Percentiles rank a stretch among this genome's conserved stretches.
These are phyloP conservation scores for Porites divaricata DNA, from an alignment of 92 coral and sea anemone species.

Conservation along the genomic window DNA sequence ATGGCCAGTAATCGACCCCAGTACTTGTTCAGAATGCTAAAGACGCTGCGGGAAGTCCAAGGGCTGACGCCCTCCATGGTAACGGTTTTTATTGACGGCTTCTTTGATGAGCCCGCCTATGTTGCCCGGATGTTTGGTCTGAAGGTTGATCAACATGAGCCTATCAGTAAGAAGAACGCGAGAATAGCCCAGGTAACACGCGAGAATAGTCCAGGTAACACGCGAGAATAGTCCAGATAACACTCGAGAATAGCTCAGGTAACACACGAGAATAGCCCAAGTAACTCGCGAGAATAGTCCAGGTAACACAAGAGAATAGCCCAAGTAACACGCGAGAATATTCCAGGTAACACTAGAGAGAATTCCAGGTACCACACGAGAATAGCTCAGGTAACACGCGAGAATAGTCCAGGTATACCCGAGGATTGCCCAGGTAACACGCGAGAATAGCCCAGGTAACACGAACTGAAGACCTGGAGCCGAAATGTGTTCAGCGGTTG, in stretches of 20 bases:
- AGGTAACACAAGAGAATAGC: neutral
- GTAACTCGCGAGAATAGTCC: neutral
- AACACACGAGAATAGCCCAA: neutral
- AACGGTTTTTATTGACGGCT: slow-evolving; percentile 82
- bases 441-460: too few species aligned
- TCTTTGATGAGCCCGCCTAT: slow-evolving; percentile 73
- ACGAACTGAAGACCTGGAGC: too few species aligned
- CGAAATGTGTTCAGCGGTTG: too few species aligned
- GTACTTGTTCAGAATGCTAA: slow-evolving; percentile 81
- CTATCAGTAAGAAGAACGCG: slow-evolving; percentile 56
- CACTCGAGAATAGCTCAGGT: too few species aligned
- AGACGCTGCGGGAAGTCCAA: slow-evolving; percentile 63
- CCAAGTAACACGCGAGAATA: too few species aligned
- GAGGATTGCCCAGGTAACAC: neutral
- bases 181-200: slow-evolving; percentile 74
- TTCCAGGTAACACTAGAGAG: too few species aligned
- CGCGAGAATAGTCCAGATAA: too few species aligned
- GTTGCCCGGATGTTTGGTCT: slow-evolving; percentile 71
- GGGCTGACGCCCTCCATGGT: slow-evolving; percentile 76
- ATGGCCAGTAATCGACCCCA: slow-evolving; percentile 87
- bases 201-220: too few species aligned
- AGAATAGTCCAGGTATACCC: neutral
- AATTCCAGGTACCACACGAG: too few species aligned
- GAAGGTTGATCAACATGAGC: slow-evolving; percentile 66
- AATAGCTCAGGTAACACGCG: neutral